Conservation (phyloP, 2,888 invertebrate genomes). For the Drosophila pegasa region DNA sequence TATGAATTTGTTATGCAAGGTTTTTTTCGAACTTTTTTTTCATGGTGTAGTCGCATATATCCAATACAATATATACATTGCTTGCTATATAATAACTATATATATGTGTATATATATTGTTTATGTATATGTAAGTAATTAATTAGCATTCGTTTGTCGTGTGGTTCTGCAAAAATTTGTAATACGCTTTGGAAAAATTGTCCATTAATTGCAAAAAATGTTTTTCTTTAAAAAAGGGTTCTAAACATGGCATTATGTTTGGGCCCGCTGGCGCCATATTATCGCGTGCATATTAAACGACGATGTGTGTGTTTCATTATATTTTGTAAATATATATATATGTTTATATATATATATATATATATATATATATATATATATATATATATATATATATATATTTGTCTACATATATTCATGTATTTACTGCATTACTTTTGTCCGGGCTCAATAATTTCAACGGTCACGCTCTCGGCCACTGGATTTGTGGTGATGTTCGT, state of each 20-base stretch:
- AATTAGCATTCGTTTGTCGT: constrained; percentile 63
- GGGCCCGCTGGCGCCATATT: constrained; percentile 41
- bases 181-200: constrained; percentile 53
- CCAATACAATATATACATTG: constrained; percentile 42
- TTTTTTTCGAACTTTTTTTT: constrained; percentile 76
- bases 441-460: constrained; percentile 91
- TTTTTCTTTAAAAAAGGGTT: constrained; percentile 52
- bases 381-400: neutral
- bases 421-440: constrained; percentile 78
- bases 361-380: constrained; percentile 5
- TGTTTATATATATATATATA: constrained; percentile 1
- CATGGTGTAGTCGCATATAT: constrained; percentile 63
- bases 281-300: constrained; percentile 70
- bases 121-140: constrained; percentile 52
- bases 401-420: constrained; percentile 3
- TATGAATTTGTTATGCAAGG: constrained; percentile 85
- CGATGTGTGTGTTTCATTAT: constrained; percentile 39
- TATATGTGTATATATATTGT: constrained; percentile 30
- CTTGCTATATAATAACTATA: constrained; percentile 41
- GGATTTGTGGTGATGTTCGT: constrained; percentile 85
- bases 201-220: constrained; percentile 62
- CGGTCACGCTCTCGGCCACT: constrained; percentile 89
- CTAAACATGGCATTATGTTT: constrained; percentile 63
- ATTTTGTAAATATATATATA: neutral
- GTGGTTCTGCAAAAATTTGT: constrained; percentile 56